A percentile compares a stretch with the other conserved stretches of the same genome.
Evolutionary conservation across 2,113 vertebrate species (phyloP).

Genomic region (Clarias macrocephalus): DNA sequence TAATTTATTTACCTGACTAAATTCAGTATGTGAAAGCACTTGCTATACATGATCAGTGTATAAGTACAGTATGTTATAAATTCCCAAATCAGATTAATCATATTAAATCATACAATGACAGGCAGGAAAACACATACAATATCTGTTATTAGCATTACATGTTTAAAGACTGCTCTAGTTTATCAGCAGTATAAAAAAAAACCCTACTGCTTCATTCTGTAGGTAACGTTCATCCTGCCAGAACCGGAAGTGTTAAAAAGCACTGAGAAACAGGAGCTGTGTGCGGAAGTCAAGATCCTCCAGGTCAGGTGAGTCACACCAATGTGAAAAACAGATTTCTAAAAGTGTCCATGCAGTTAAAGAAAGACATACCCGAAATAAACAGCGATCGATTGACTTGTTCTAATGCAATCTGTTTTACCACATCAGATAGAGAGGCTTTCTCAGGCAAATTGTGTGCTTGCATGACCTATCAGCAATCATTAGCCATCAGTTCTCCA

Average conservation of each 20-base stretch:
- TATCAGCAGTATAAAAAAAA: background rate
- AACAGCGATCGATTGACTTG: conserved; percentile 15
- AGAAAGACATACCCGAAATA: conserved; percentile 6
- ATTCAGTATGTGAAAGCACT: background rate
- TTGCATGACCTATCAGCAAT: conserved; percentile 24
- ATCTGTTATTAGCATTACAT: background rate
- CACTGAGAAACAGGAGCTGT: conserved; percentile 16
- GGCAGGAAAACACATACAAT: background rate
- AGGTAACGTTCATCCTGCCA: conserved; percentile 64
- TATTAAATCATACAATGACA: background rate
- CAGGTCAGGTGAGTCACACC: conserved; percentile 27
- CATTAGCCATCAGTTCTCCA: conserved; percentile 22
- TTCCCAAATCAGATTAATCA: background rate
- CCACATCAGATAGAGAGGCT: background rate
- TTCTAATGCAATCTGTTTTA: conserved; percentile 4
- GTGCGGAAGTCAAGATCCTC: conserved; percentile 24
- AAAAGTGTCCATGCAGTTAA: background rate
- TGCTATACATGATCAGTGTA: background rate
- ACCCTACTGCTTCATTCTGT: conserved; percentile 39
- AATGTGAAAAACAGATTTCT: background rate
- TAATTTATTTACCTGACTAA: background rate
- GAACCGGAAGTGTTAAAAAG: conserved; percentile 41
- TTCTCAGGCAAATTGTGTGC: conserved; percentile 4
- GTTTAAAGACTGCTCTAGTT: background rate
- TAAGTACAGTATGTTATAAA: background rate